Evolutionary conservation across 2,797 vertebrate species (phyloP).

Genomic region (Dendrocincla fuliginosa): DNA sequence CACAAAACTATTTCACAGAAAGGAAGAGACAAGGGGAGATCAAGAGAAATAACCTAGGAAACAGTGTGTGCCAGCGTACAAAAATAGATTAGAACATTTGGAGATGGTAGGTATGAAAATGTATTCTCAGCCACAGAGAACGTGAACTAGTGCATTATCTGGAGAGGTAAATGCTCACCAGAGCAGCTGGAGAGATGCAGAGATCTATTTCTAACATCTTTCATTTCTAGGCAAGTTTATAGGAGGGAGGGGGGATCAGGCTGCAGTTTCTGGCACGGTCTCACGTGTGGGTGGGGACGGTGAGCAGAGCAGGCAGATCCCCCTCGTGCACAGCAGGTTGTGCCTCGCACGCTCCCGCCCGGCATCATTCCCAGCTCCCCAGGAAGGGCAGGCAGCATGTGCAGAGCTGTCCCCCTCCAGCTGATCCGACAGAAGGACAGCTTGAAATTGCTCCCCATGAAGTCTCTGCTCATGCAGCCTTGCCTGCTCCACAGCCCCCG

Average conservation of each 20-base stretch:
- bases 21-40: background rate
- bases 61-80: conserved; percentile 37
- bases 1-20: conserved; percentile 28
- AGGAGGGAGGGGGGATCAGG: background rate
- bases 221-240: background rate
- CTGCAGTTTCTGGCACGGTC: background rate
- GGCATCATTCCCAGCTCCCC: background rate
- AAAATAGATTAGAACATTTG: conserved; percentile 57
- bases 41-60: conserved; percentile 63
- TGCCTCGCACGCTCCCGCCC: fast-evolving
- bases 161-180: background rate
- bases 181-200: background rate
- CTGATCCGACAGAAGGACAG: background rate
- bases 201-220: conserved; percentile 4
- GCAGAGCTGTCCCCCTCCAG: background rate
- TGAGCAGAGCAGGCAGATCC: background rate
- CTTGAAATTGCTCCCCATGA: background rate
- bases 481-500: background rate
- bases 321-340: background rate
- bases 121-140: background rate
- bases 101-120: conserved; percentile 41
- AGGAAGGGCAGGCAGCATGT: fast-evolving
- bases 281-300: background rate
- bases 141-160: background rate
- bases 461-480: background rate